phyloP scores from a whole-genome alignment of 2,797 vertebrate genomes.

The Astyanax mexicanus region DNA sequence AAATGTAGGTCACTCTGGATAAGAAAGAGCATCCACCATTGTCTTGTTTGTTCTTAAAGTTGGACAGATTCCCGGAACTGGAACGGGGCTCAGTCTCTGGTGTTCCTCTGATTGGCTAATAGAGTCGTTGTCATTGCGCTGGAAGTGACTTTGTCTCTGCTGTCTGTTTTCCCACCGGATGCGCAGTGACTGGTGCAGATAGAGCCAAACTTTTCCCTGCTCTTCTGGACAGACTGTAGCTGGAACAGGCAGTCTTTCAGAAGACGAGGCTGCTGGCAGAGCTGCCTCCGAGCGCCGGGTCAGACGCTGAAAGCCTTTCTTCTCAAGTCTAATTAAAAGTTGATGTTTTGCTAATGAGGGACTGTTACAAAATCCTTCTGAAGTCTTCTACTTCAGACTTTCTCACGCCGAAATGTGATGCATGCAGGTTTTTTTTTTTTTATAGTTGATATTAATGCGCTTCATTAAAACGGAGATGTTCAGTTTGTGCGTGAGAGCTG shows the following conservation, averaged over 20 bases:
- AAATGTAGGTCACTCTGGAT: no score
- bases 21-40: no score
- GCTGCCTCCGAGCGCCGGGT: background rate
- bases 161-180: background rate
- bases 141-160: background rate
- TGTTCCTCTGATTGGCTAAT: background rate
- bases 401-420: background rate
- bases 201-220: constrained; percentile 12
- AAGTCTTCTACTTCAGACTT: background rate
- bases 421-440: no score
- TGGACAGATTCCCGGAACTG: no score
- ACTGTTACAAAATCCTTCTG: background rate
- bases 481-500: no score
- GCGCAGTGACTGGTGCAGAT: constrained; percentile 4
- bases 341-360: constrained; percentile 12
- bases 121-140: background rate
- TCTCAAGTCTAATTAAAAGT: constrained; percentile 38
- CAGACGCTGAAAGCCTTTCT: background rate
- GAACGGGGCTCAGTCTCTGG: background rate
- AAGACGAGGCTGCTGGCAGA: constrained; percentile 2
- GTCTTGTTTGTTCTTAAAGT: no score
- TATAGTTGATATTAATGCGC: background rate
- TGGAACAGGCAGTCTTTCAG: constrained; percentile 28
- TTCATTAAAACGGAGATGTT: no score
- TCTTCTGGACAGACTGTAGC: constrained; percentile 23